These are phyloP conservation scores for Neopelma chrysocephalum DNA, from an alignment of 2,797 vertebrate species.

Conservation along the genomic window DNA sequence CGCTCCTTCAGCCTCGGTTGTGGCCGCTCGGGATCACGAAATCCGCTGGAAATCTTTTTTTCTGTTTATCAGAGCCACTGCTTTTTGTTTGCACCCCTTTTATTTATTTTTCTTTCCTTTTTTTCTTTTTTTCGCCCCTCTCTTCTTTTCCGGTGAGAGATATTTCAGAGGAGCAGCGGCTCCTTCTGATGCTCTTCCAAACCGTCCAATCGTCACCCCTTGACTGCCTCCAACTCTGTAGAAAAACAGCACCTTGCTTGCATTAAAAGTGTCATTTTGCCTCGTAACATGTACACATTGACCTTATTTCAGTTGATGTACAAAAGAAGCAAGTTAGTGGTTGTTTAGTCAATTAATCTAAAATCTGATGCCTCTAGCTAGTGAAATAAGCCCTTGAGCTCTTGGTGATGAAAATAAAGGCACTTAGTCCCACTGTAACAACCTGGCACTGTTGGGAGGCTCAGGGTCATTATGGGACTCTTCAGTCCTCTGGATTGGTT, in stretches of 20 bases:
- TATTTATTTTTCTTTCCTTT: too few relatives aligned
- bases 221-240: rapidly evolving
- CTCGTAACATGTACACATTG: rapidly evolving
- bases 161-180: background rate
- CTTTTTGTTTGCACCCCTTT: background rate
- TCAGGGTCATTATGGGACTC: background rate
- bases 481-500: background rate
- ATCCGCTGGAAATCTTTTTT: background rate
- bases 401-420: background rate
- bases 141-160: rapidly evolving
- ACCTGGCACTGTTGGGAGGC: background rate
- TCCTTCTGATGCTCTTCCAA: background rate
- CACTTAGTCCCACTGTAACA: background rate
- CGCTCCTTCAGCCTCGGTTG: rapidly evolving
- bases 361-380: background rate
- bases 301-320: background rate
- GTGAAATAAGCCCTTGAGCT: background rate
- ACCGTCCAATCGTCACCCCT: rapidly evolving
- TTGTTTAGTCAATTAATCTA: background rate
- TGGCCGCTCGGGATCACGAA: background rate
- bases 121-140: background rate
- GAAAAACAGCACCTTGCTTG: background rate
- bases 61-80: background rate
- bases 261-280: background rate
- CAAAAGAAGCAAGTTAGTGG: background rate